These are phyloP conservation scores for Gryllus bimaculatus DNA, from an alignment of 1,140 invertebrate genomes.

Conservation along the genomic window DNA sequence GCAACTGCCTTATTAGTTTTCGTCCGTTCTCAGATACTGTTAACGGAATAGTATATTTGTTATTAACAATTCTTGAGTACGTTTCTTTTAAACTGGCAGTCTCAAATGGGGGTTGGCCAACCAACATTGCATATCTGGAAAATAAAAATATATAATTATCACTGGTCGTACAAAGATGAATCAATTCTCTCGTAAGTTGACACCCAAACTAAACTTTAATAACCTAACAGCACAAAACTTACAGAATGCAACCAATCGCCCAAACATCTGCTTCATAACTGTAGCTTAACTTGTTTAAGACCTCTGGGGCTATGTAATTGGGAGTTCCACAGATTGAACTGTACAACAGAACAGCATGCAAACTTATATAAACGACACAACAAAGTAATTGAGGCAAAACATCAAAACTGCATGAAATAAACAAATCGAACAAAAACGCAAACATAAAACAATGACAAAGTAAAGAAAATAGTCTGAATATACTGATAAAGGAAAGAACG, in stretches of 20 bases:
- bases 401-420: background rate
- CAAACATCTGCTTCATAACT: constrained; percentile 62
- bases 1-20: constrained; percentile 45
- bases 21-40: constrained; percentile 41
- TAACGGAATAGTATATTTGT: constrained; percentile 51
- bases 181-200: background rate
- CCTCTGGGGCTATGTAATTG: constrained; percentile 67
- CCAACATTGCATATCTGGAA: constrained; percentile 49
- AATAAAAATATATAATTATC: constrained; percentile 13
- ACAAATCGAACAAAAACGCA: too few species aligned
- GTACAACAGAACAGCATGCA: constrained; percentile 21
- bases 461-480: too few species aligned
- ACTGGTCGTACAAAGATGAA: too few species aligned
- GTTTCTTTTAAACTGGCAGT: constrained; percentile 49
- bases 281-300: constrained; percentile 55
- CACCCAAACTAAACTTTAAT: background rate
- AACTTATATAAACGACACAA: background rate
- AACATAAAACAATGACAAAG: too few species aligned
- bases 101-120: constrained; percentile 63
- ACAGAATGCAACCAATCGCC: constrained; percentile 55
- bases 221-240: constrained; percentile 22
- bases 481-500: too few species aligned
- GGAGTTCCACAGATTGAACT: constrained; percentile 63
- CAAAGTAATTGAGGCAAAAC: constrained; percentile 12
- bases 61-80: constrained; percentile 53